Percentiles rank a stretch among this genome's conserved stretches.
phyloP scores from a whole-genome alignment of 1,140 invertebrate genomes.

The Zaprionus camerounensis region DNA sequence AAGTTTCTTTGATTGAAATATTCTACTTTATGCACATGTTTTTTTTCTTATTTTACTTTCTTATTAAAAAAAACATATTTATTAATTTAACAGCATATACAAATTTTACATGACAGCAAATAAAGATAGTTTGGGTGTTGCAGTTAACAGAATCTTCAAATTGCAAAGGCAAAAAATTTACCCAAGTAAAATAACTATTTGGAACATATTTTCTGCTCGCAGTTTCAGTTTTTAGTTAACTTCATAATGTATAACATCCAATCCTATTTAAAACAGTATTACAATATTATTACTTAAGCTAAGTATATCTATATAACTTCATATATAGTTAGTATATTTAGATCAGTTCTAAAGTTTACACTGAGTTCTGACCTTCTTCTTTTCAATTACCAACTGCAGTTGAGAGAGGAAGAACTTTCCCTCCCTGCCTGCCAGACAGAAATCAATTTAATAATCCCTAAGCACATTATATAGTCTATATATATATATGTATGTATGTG shows the following conservation, averaged over 20 bases:
- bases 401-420: background rate
- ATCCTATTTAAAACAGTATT: too few relatives aligned
- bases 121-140: background rate
- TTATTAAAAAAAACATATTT: background rate
- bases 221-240: too few relatives aligned
- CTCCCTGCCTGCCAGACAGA: background rate
- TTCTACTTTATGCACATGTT: background rate
- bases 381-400: constrained; percentile 1
- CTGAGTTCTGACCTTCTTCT: too few relatives aligned
- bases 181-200: too few relatives aligned
- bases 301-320: too few relatives aligned
- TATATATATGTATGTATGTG: background rate
- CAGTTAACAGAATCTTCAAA: background rate
- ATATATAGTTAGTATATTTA: too few relatives aligned
- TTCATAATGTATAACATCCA: too few relatives aligned
- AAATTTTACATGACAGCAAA: background rate
- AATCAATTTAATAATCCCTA: constrained; percentile 58
- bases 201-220: too few relatives aligned
- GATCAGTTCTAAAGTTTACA: background rate
- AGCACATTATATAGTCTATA: constrained; percentile 21
- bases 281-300: too few relatives aligned
- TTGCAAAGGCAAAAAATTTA: background rate
- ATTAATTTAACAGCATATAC: background rate
- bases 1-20: too few relatives aligned
- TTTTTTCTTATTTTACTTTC: background rate